These are phyloP conservation scores for Limnodromus scolopaceus DNA, from an alignment of 2,797 vertebrate species.

Conservation along the genomic window DNA sequence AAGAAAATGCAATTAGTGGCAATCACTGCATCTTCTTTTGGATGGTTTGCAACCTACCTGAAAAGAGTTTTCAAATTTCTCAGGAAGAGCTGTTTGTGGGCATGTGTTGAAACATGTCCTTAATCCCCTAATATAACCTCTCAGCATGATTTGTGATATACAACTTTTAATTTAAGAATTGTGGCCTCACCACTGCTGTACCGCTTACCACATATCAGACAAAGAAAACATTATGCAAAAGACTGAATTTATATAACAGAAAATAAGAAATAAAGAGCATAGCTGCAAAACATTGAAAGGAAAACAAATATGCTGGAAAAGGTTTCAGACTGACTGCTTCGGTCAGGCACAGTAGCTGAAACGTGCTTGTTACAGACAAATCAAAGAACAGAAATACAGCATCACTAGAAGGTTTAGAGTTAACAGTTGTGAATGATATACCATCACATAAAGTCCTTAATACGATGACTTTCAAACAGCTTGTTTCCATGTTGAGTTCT, in stretches of 20 bases:
- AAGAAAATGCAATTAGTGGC: neutral
- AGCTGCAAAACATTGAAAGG: neutral
- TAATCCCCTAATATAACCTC: neutral
- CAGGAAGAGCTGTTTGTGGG: neutral
- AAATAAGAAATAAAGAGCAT: neutral
- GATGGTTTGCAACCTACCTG: neutral
- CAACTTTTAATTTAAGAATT: neutral
- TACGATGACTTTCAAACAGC: neutral
- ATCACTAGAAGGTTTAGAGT: neutral
- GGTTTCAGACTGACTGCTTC: neutral
- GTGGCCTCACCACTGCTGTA: neutral
- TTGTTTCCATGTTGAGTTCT: neutral
- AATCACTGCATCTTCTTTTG: neutral
- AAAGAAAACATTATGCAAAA: neutral
- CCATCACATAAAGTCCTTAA: neutral
- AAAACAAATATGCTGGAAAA: neutral
- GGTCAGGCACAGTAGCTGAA: neutral
- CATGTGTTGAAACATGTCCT: neutral
- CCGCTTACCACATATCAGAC: neutral
- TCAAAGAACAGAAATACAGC: neutral
- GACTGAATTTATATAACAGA: neutral
- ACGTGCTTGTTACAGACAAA: neutral
- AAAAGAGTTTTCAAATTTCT: neutral
- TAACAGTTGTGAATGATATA: neutral
- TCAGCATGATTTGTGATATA: neutral